Base-by-base conservation (phyloP, 2,113 vertebrate species). In the Phoenicopterus ruber region DNA sequence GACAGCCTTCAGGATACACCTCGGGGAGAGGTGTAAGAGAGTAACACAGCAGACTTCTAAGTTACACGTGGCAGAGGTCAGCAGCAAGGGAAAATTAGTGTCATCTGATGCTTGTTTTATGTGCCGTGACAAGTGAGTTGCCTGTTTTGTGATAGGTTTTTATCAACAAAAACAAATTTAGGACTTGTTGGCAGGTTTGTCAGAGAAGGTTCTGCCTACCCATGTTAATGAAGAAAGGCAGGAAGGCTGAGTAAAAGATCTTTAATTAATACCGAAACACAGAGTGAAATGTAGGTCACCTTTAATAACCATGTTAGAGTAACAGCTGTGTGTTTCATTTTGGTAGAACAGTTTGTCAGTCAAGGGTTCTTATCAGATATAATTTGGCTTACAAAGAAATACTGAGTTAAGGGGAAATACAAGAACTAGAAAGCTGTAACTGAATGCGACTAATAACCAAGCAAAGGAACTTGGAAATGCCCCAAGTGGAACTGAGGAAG, bases 261-360 rank as follows among this genome's bases (percentile, higher is more conserved):
- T 42, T 96, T 91, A 96, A 96, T 96, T 95, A 96, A 93, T 58
- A 87, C 26, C 5, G 3, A 81, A 81, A 78, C 42, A 79, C 2
- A 32, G 50, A 86, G 66, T 61, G 79, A 95, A 96, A 91, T 85
- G 74, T 58, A 93, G 92, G 92, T 93, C 87, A 76, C 74, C 72
- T 89, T 76, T 90, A 94, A 93, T 61, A 82, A 94, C 57, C 47
- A 20, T 11, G 47, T 49, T 72, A 62, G 55, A 89, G 47, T 59
- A 79, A 50, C 89, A 94, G 86, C 69, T 91, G 83, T 17, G 46
- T 71, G 79, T 59, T 83, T 90, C 46, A 22, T 7, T 86, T 66
- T 5, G 52, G 72, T 32, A 13, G 11, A 86, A 62, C 69, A 86
- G 31, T 72, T 69, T 78, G 58, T 72, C 47, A 93, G 57, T 72